These are phyloP conservation scores for Sardinella longiceps DNA, from an alignment of 2,797 vertebrate genomes.

Conservation along the genomic window DNA sequence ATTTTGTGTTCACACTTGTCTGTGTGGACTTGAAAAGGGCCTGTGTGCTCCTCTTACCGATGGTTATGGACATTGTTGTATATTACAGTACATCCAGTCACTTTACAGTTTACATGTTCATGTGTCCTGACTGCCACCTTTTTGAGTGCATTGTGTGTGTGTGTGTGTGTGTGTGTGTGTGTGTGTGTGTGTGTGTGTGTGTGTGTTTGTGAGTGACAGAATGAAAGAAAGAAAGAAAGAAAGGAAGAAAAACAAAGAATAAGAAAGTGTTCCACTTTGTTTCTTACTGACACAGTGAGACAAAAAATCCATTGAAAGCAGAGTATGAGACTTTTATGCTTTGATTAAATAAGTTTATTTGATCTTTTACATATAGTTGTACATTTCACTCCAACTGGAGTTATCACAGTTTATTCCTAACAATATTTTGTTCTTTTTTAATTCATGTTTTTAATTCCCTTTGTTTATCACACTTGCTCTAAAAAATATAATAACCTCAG, in stretches of 20 bases:
- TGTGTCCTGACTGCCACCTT: background rate
- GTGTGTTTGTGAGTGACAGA: background rate
- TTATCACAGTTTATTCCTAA: conserved; percentile 84
- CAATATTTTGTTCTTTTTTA: conserved; percentile 61
- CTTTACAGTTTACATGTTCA: background rate
- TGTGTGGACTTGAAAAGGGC: background rate
- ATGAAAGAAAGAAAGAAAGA: background rate
- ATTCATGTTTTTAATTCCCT: conserved; percentile 46
- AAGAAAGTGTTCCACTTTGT: background rate
- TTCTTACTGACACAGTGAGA: too few species aligned
- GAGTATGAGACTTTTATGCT: conserved; percentile 47
- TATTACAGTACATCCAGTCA: too few species aligned
- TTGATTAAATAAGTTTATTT: conserved; percentile 95
- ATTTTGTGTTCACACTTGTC: background rate
- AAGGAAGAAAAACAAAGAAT: background rate
- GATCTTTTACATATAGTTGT: conserved; percentile 93
- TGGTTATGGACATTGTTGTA: too few species aligned
- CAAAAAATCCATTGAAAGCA: background rate
- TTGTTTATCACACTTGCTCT: conserved; percentile 79
- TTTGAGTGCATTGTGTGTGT: too few species aligned
- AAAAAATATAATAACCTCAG: conserved; percentile 97
- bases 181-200: background rate
- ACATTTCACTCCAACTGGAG: conserved; percentile 84
- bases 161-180: background rate
- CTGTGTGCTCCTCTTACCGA: background rate